Percentiles rank a stretch among this genome's conserved stretches.
Conservation (phyloP, 2,888 invertebrate genomes). For the Lycophotia porphyrea region DNA sequence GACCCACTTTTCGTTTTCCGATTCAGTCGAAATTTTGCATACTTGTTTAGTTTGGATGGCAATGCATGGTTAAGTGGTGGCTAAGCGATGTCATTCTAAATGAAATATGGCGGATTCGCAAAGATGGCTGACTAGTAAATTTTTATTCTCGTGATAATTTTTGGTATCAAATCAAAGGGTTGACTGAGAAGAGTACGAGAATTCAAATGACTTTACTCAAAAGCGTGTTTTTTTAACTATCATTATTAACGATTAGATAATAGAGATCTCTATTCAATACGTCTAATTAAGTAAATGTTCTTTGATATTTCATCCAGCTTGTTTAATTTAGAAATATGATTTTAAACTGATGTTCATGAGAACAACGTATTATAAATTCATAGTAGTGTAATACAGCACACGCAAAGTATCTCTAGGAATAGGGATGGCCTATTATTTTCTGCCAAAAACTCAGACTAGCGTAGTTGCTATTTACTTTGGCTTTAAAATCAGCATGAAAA, state of each 20-base stretch:
- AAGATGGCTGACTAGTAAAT: too few species aligned
- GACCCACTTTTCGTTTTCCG: too few species aligned
- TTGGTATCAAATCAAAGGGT: too few species aligned
- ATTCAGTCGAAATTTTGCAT: too few species aligned
- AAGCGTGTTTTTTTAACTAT: too few species aligned
- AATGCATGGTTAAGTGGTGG: too few species aligned
- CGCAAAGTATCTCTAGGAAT: neutral
- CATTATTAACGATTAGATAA: neutral
- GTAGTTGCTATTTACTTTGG: constrained; percentile 29
- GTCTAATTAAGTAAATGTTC: neutral
- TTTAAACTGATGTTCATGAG: neutral
- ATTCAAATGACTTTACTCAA: too few species aligned
- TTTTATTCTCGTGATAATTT: too few species aligned
- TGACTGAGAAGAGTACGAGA: too few species aligned
- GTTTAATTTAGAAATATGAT: neutral
- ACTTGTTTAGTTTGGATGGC: too few species aligned
- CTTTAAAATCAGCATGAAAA: constrained; percentile 47
- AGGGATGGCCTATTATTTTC: neutral
- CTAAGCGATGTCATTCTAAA: too few species aligned
- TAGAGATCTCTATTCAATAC: neutral
- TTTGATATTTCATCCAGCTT: neutral
- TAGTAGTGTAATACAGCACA: neutral
- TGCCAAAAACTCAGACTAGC: constrained; percentile 17
- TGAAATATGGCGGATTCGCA: too few species aligned
- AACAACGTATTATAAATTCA: neutral